Base-by-base conservation (phyloP, 2,113 vertebrate genomes). In the Ciconia boyciana region DNA sequence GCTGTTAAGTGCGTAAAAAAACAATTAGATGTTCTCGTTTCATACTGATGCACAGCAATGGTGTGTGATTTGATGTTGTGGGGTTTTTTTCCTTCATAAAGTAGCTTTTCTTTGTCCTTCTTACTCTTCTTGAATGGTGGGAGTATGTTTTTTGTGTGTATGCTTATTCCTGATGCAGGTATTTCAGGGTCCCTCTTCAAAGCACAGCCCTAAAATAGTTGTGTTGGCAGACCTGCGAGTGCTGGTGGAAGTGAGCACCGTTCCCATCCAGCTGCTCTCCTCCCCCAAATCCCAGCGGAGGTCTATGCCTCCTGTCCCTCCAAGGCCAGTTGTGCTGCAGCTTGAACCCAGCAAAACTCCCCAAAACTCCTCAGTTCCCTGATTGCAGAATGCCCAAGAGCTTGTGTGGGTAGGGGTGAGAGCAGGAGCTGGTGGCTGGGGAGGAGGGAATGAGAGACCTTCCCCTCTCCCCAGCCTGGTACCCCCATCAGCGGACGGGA, bases 41-140 rank as follows among this genome's bases (percentile, higher is more conserved):
- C 34, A 11, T 0, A 2, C 26, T 24, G 78, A 11, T 39, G 39
- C 39, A 7, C 21, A n/a, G 79, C n/a, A 71, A 28, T 9, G 25
- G 26, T 54, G 34, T 71, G 51, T 28, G 60, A 18, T 70, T 44
- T 41, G 51, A 26, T 46, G 6, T 20, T n/a, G 24, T 25, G 76
- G 11, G 0, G 4, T 46, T 29, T 49, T 29, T 49, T 89, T 39
- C 32, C 44, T 78, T 62, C 11, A 2, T 22, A 0, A 0, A 22
- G 21, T 10, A 57, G 20, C 20, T 87, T 82, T 68, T 74, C 4
- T 70, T 34, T 13, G 5, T 76, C 32, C 16, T 81, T 29, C 9
- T 22, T 21, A 15, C 52, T 34, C 22, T 74, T 26, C 51, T 61
- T 2, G 2, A 62, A 18, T 9, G 24, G 15, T 62, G 20, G 36